phyloP scores from a whole-genome alignment of 2,113 vertebrate genomes.

The Herpetotheres cachinnans region DNA sequence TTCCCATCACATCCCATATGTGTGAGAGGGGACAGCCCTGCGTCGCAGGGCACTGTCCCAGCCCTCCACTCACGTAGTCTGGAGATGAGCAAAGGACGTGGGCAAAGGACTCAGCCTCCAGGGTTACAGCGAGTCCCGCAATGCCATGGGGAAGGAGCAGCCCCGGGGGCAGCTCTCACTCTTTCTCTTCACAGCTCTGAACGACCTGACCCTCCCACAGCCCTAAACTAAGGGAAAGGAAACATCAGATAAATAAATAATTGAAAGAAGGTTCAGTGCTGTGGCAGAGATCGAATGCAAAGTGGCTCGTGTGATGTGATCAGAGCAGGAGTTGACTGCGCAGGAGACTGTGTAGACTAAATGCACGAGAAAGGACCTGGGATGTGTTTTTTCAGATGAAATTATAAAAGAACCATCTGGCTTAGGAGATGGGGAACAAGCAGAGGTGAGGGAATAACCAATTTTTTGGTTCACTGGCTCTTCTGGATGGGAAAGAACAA shows the following conservation, averaged over 20 bases:
- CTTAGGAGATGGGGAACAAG: neutral
- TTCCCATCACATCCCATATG: neutral
- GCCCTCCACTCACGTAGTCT: fast-evolving
- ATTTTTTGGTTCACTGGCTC: neutral
- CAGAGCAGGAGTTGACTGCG: fast-evolving
- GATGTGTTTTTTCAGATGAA: neutral
- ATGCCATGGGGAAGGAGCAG: neutral
- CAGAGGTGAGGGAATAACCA: neutral
- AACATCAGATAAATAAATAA: neutral
- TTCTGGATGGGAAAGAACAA: neutral
- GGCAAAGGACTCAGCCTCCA: neutral
- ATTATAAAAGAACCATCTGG: neutral
- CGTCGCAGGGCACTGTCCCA: neutral
- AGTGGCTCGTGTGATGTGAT: neutral
- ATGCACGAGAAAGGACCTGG: neutral
- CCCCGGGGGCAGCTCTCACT: neutral
- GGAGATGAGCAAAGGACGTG: neutral
- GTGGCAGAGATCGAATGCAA: fast-evolving
- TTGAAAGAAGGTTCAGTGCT: fast-evolving
- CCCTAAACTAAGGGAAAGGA: neutral
- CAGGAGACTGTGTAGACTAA: too few species aligned
- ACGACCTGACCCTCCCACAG: neutral
- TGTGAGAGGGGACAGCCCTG: neutral
- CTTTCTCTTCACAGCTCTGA: neutral
- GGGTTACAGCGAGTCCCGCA: fast-evolving